These are phyloP conservation scores for Penaeus indicus DNA, from an alignment of 1,140 invertebrate species.

Conservation along the genomic window DNA sequence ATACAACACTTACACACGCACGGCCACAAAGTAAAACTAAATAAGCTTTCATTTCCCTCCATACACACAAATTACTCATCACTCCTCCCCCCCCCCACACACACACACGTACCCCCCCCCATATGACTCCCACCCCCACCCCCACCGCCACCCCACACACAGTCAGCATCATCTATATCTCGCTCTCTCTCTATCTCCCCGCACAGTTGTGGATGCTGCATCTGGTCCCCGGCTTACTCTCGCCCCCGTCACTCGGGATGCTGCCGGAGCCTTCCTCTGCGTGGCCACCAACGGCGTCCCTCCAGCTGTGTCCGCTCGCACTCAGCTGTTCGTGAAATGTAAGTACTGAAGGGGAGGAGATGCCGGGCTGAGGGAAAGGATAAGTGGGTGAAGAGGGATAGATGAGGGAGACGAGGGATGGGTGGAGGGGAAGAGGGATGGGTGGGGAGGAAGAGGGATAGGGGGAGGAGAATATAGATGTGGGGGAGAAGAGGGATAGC, in stretches of 20 bases:
- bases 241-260: conserved; percentile 41
- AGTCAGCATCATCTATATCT: not conserved
- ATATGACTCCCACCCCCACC: not conserved
- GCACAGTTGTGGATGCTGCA: conserved; percentile 30
- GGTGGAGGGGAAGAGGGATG: too few species aligned
- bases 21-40: too few species aligned
- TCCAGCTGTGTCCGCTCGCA: conserved; percentile 84
- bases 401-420: not conserved
- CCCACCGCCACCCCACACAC: not conserved
- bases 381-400: not conserved
- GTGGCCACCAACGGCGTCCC: conserved; percentile 72
- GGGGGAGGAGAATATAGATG: too few species aligned
- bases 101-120: not conserved
- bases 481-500: too few species aligned
- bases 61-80: not conserved
- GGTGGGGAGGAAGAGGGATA: not conserved
- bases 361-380: too few species aligned
- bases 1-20: not conserved
- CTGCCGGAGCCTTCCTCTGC: conserved; percentile 64
- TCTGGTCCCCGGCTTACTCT: conserved; percentile 34
- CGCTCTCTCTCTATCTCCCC: conserved; percentile 3
- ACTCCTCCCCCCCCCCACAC: not conserved
- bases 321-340: conserved; percentile 94
- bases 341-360: conserved; percentile 74
- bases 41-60: not conserved